Conservation (phyloP, 2,113 vertebrate genomes). For the Crypturellus undulatus region DNA sequence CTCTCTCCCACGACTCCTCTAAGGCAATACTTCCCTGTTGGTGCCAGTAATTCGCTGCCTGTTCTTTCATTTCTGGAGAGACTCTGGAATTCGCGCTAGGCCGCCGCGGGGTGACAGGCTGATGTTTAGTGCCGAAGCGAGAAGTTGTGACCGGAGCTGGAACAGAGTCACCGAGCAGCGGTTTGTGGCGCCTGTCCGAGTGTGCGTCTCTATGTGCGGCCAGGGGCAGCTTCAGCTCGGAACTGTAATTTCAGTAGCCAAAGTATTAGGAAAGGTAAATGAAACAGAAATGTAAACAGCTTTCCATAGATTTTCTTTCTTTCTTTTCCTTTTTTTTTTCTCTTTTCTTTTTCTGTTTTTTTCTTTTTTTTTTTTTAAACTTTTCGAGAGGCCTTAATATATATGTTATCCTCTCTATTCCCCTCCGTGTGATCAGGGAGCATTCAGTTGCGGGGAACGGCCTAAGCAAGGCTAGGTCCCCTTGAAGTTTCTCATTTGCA, state of each 20-base stretch:
- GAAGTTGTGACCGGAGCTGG: conserved; percentile 23
- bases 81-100: conserved; percentile 6
- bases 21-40: neutral
- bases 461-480: neutral
- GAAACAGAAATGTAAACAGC: neutral
- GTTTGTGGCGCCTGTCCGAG: neutral
- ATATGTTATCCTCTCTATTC: neutral
- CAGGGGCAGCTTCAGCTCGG: neutral
- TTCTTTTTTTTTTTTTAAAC: neutral
- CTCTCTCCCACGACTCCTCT: neutral
- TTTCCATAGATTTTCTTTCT: neutral
- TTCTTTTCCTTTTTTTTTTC: neutral
- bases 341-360: too few relatives aligned
- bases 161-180: neutral
- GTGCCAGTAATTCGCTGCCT: neutral
- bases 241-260: neutral
- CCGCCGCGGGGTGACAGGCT: neutral
- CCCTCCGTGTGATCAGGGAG: neutral
- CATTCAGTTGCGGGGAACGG: neutral
- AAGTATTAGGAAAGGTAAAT: neutral
- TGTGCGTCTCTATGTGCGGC: neutral
- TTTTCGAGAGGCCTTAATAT: neutral
- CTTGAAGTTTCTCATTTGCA: neutral
- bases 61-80: neutral
- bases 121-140: neutral